Base-by-base conservation (phyloP, 2,797 vertebrate species). In the Columba guinea region DNA sequence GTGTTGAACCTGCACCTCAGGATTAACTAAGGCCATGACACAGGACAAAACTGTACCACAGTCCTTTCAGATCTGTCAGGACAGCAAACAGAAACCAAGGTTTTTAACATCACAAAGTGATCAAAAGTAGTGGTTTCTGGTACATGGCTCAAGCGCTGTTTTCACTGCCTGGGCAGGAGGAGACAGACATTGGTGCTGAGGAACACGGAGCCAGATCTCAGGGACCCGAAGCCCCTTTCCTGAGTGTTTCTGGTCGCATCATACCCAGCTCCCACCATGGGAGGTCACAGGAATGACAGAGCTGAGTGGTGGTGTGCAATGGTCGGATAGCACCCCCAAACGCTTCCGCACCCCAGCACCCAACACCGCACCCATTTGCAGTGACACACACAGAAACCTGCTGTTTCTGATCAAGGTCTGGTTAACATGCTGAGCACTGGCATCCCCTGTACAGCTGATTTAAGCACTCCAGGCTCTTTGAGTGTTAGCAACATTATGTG, bases 41-140 rank as follows among this genome's bases (percentile, higher is more conserved):
- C 26, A 77, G 51, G 59, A 60, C n/a, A 90, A 83, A 93, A 70
- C 3, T 0, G 1, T 20, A n/a, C 4, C 1, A 0, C 0, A 0
- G 24, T 65, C 20, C 56, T 87, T 83, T 30, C 49, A 44, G 28
- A 65, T 28, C 26, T 70, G 32, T 11, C 6, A 77, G 48, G 63
- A 63, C 52, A 87, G 41, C 44, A 65, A 79, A 79, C 6, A 69
- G 79, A 90, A 86, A 37, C 5, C 9, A 4, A n/a, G 7, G 17
- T 5, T 64, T 81, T 76, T 63, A 81, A 64, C 3, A 35, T 0
- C 12, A n/a, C 9, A 55, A 64, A 59, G 32, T 35, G 78, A 58
- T 44, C 32, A 59, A 10, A 79, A 94, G 9, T 6, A 85, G 26
- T 13, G 4, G 10, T 32, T 85, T 67, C 34, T 32, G 59, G 28